Evolutionary conservation across 2,888 invertebrate species (phyloP), one percentile per base, ranked within the genome.

Genomic region (Meghimatium bilineatum): DNA sequence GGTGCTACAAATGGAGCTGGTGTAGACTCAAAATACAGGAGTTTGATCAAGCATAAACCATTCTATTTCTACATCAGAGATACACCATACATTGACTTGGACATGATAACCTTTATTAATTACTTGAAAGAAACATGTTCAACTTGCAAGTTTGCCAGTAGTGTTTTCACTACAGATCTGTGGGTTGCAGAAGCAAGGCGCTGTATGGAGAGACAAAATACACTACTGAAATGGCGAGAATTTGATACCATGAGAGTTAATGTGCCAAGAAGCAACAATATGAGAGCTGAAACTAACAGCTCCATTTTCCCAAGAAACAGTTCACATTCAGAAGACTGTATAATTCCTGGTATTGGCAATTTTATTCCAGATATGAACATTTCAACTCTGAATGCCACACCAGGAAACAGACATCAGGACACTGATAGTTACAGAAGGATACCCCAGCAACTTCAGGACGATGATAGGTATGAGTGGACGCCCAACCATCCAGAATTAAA

Each of bases 131-230:
- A 34, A 6, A 17, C 77, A n/a, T 82, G 82, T 63, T 36, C 17
- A 3, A 49, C 75, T 3, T 82, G 82, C 44, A 20, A 17, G 23
- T 56, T 32, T 56, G 36, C n/a, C 10, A 20, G 10, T 8, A 29
- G 38, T 36, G 8, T 67, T 20, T 77, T 52, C 49, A 69, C 49
- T 5, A 36, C 44, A 12, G 56, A 71, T 8, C 10, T 56, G n/a
- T 82, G 82, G 82, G 26, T 36, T 1, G 66, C 29, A 49, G 82
- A 82, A 36, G 67, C 56, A 12, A 49, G 12, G 14, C 56, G 72
- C 56, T 72, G 36, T 36, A 74, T 81, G 20, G 29, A 36, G 1
- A 63, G 72, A 23, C 14, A 32, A 38, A 56, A 34, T 14, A 44
- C 44, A 38, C 56, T 20, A 34, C 52, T 14, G 63, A 36, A 26